A percentile compares a stretch with the other conserved stretches of the same genome.
Conservation (phyloP, 2,797 vertebrate species). For the Pyrocephalus nanus region DNA sequence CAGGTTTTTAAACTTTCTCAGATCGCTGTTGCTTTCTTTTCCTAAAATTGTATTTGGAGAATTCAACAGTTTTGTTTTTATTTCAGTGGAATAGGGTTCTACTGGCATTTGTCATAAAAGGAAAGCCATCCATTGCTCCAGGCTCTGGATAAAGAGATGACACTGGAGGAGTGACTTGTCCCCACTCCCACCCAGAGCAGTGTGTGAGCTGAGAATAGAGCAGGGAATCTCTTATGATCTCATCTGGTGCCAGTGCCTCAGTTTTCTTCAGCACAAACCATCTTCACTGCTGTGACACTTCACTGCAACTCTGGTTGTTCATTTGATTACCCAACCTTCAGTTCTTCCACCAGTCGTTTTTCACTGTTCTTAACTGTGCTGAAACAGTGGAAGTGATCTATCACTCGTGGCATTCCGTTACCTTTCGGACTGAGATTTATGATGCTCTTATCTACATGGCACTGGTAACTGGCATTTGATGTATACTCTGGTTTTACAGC, state of each 20-base stretch:
- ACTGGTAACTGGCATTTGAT: neutral
- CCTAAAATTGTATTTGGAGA: neutral
- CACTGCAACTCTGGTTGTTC: neutral
- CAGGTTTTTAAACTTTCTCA: neutral
- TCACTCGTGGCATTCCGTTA: neutral
- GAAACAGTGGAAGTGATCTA: neutral
- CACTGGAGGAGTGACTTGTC: neutral
- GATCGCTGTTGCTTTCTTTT: neutral
- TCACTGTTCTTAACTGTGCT: neutral
- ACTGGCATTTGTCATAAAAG: neutral
- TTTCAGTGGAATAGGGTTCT: neutral
- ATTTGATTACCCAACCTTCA: neutral
- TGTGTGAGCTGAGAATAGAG: neutral
- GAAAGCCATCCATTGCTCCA: neutral
- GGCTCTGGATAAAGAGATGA: neutral
- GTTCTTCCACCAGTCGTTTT: neutral
- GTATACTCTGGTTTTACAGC: slow-evolving; percentile 12
- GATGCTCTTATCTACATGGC: neutral
- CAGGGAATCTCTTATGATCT: neutral
- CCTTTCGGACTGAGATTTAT: slow-evolving; percentile 18
- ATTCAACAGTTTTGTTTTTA: neutral
- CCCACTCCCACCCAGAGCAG: neutral
- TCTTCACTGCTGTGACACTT: neutral
- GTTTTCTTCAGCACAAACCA: neutral
- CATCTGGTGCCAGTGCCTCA: rapidly evolving